Evolutionary conservation across 2,113 vertebrate species (phyloP).

Genomic region (Vimba vimba): DNA sequence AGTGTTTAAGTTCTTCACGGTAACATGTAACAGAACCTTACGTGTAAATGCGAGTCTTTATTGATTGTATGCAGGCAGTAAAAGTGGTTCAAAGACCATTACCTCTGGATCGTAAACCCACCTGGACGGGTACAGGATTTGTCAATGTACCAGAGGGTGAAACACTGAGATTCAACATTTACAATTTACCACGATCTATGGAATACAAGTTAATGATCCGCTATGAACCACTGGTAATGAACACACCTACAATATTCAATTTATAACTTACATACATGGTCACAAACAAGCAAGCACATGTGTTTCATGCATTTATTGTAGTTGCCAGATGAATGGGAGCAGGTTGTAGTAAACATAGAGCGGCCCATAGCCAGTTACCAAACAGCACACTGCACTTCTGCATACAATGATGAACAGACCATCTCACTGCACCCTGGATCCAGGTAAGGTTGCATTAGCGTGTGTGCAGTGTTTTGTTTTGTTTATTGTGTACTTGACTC

Average conservation of each 20-base stretch:
- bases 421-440: conserved; percentile 89
- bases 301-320: conserved; percentile 59
- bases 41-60: neutral
- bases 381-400: conserved; percentile 38
- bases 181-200: conserved; percentile 93
- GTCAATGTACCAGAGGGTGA: conserved; percentile 89
- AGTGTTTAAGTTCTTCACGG: neutral
- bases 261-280: neutral
- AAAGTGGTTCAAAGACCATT: conserved; percentile 81
- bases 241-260: neutral
- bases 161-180: conserved; percentile 85
- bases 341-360: conserved; percentile 80
- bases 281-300: neutral
- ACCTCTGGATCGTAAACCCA: conserved; percentile 82
- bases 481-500: conserved; percentile 10
- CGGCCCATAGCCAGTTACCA: conserved; percentile 68
- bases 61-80: conserved; percentile 78
- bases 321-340: conserved; percentile 94
- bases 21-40: neutral
- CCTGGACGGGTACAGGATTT: conserved; percentile 94
- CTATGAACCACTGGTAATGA: conserved; percentile 92
- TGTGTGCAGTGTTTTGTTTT: neutral
- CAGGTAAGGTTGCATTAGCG: conserved; percentile 59
- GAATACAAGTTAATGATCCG: conserved; percentile 92
- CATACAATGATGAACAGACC: conserved; percentile 80